A percentile compares a stretch with the other conserved stretches of the same genome.
These are phyloP conservation scores for Patella ulyssiponensis DNA, from an alignment of 2,888 invertebrate genomes.

Conservation along the genomic window DNA sequence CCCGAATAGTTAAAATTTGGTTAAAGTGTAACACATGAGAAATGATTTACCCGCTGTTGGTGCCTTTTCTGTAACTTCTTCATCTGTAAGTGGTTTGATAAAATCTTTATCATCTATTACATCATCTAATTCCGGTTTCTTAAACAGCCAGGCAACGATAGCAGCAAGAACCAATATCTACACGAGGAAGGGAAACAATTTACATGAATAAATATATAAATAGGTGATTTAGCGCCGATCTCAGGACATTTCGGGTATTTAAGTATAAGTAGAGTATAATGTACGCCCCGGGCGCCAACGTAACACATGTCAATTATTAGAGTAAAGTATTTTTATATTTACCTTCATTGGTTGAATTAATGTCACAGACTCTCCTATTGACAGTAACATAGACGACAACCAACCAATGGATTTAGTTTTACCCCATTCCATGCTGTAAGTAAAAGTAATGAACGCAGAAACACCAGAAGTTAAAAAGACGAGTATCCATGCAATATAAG, in stretches of 20 bases:
- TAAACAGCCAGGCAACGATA: conserved; percentile 43
- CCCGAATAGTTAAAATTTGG: too few species aligned
- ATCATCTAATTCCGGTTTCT: conserved; percentile 47
- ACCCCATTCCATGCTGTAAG: conserved; percentile 63
- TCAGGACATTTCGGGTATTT: too few species aligned
- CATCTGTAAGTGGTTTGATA: conserved; percentile 27
- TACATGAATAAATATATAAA: background rate
- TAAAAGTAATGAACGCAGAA: conserved; percentile 51
- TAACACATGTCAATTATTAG: background rate
- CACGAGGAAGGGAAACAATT: background rate
- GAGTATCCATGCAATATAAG: conserved; percentile 53
- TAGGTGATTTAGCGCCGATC: background rate
- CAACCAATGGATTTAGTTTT: conserved; percentile 53
- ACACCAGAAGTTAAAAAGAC: conserved; percentile 43
- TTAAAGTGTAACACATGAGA: too few species aligned
- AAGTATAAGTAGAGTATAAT: too few species aligned
- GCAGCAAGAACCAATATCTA: conserved; percentile 53
- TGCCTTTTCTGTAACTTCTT: conserved; percentile 20
- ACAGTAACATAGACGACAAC: conserved; percentile 57
- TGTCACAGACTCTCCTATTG: conserved; percentile 56
- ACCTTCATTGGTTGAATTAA: conserved; percentile 65
- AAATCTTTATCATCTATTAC: conserved; percentile 35
- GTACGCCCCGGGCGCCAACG: too few species aligned
- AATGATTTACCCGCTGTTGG: conserved; percentile 1
- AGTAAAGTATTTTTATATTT: conserved; percentile 8